Conservation (phyloP, 2,113 vertebrate genomes). For the Mus pahari region DNA sequence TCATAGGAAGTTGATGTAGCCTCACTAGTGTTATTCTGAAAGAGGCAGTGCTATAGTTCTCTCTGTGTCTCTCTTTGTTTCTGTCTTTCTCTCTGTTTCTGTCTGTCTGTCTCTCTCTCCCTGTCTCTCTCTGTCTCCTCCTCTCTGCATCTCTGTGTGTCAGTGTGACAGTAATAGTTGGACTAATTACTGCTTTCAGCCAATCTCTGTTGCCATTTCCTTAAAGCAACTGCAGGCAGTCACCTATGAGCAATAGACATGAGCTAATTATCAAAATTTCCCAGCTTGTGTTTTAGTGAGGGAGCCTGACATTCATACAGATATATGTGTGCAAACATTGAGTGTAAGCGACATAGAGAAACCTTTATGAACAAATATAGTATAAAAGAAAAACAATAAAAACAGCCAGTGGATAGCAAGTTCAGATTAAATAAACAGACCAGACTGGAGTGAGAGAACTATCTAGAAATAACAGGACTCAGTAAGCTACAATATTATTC, state of each 20-base stretch:
- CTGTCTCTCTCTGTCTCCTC: not conserved
- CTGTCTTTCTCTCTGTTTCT: not conserved
- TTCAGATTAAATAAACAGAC: not conserved
- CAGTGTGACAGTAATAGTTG: not conserved
- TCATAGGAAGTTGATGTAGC: not conserved
- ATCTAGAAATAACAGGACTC: not conserved
- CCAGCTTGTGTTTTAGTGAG: not conserved
- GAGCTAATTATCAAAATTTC: not conserved
- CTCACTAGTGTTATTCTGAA: conserved; percentile 13
- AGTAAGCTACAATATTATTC: not conserved
- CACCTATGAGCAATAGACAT: not conserved
- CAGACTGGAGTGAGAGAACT: not conserved
- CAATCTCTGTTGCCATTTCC: not conserved
- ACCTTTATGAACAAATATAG: conserved; percentile 21
- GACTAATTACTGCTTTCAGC: not conserved
- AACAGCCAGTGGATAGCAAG: not conserved
- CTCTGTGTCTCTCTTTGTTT: not conserved
- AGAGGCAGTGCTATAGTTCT: too few relatives aligned
- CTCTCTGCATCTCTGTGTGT: not conserved
- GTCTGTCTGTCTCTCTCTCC: not conserved
- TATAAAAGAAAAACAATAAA: conserved; percentile 22
- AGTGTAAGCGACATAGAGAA: not conserved
- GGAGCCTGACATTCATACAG: not conserved
- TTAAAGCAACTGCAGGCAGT: not conserved
- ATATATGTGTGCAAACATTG: not conserved